Conservation (phyloP, 2,797 vertebrate species). For the Oreonectes daqikongensis region DNA sequence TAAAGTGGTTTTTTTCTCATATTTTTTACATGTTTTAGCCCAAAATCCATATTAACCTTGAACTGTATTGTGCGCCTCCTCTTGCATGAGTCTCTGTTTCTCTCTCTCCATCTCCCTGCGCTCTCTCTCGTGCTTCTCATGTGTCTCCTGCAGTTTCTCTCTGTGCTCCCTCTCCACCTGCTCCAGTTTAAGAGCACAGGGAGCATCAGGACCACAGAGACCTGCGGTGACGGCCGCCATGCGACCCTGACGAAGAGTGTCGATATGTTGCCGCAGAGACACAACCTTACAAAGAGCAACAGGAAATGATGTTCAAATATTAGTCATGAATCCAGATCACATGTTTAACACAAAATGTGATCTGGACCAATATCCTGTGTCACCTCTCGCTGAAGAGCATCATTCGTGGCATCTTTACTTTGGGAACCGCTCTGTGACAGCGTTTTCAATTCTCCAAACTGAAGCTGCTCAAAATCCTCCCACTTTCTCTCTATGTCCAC, state of each 20-base stretch:
- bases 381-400: constrained; percentile 87
- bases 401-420: constrained; percentile 63
- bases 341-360: background rate
- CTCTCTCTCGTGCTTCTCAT: constrained; percentile 83
- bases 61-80: constrained; percentile 81
- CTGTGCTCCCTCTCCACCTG: constrained; percentile 85
- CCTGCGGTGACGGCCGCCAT: constrained; percentile 51
- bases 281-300: constrained; percentile 58
- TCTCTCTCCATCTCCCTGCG: constrained; percentile 81
- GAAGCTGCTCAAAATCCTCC: constrained; percentile 87
- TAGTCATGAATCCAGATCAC: background rate
- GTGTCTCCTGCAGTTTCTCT: constrained; percentile 83
- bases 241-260: constrained; percentile 59
- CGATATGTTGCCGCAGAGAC: constrained; percentile 61
- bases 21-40: too few relatives aligned
- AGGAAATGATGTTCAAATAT: background rate
- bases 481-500: constrained; percentile 91
- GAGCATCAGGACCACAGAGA: constrained; percentile 70
- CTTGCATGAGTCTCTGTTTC: constrained; percentile 82
- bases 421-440: constrained; percentile 76
- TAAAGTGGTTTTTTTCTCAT: too few relatives aligned
- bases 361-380: background rate
- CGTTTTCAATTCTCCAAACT: constrained; percentile 78
- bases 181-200: constrained; percentile 84
- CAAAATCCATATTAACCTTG: constrained; percentile 72